phyloP scores from a whole-genome alignment of 2,888 invertebrate genomes.

The Atrina japonica region DNA sequence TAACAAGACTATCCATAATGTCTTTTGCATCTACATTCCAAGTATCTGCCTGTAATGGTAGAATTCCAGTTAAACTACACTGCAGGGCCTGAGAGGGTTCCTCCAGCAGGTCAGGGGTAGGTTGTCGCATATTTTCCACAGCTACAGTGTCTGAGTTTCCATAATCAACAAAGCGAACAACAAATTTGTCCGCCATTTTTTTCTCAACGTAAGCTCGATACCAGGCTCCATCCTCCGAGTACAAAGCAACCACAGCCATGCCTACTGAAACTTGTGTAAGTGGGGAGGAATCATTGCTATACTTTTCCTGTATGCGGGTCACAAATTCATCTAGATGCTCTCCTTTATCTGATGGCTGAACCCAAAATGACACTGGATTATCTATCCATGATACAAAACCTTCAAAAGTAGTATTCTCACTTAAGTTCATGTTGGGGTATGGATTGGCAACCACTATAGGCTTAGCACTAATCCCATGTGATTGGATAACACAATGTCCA shows the following conservation, averaged over 20 bases:
- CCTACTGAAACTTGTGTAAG: slow-evolving; percentile 39
- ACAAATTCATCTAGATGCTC: slow-evolving; percentile 53
- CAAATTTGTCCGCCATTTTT: slow-evolving; percentile 73
- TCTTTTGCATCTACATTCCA: slow-evolving; percentile 64
- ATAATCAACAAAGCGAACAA: slow-evolving; percentile 71
- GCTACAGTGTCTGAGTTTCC: slow-evolving; percentile 71
- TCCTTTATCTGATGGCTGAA: slow-evolving; percentile 56
- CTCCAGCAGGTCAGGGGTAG: slow-evolving; percentile 50
- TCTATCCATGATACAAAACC: slow-evolving; percentile 65
- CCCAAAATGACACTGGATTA: slow-evolving; percentile 61
- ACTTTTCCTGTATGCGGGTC: slow-evolving; percentile 56
- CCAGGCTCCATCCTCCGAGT: slow-evolving; percentile 85
- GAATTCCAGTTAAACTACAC: slow-evolving; percentile 62
- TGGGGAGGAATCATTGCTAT: slow-evolving; percentile 46
- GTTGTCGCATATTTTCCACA: slow-evolving; percentile 50
- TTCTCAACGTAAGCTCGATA: slow-evolving; percentile 85
- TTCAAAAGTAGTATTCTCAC: slow-evolving; percentile 34
- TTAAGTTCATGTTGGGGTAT: slow-evolving; percentile 37
- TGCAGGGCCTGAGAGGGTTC: slow-evolving; percentile 59
- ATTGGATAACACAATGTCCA: slow-evolving; percentile 46
- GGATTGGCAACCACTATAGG: slow-evolving; percentile 49
- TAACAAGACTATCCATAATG: slow-evolving; percentile 65
- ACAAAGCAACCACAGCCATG: slow-evolving; percentile 81
- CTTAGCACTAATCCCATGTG: slow-evolving; percentile 24
- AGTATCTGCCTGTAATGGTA: slow-evolving; percentile 52